Percentiles rank a stretch among this genome's conserved stretches.
phyloP scores from a whole-genome alignment of 2,113 vertebrate genomes.

The Dasyornis broadbenti region DNA sequence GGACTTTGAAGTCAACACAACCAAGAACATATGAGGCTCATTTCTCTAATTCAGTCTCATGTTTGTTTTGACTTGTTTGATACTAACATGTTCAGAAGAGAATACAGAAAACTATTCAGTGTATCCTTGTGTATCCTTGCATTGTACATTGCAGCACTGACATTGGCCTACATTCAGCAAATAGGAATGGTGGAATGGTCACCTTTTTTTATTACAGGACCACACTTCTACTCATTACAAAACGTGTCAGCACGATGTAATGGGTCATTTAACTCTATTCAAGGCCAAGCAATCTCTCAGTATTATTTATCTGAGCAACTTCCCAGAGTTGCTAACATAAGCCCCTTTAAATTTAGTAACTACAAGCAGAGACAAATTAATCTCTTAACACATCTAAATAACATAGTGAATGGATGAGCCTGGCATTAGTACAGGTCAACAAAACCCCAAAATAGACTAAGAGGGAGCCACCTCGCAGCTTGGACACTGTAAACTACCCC shows the following conservation, averaged over 20 bases:
- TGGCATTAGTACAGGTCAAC: constrained; percentile 3
- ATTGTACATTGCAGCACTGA: not conserved
- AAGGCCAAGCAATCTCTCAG: not conserved
- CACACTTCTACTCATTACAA: not conserved
- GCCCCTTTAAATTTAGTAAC: constrained; percentile 43
- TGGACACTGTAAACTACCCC: not conserved
- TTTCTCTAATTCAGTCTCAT: not conserved
- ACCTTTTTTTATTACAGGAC: not conserved
- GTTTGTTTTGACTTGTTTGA: not conserved
- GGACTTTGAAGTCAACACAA: not conserved
- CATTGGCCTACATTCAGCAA: not conserved
- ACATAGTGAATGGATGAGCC: not conserved
- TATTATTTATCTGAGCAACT: constrained; percentile 21
- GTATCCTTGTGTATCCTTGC: not conserved
- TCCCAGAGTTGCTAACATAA: constrained; percentile 12
- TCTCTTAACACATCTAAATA: constrained; percentile 42
- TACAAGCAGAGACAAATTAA: constrained; percentile 19
- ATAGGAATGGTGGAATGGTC: not conserved
- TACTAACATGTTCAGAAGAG: not conserved
- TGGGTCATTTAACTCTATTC: not conserved
- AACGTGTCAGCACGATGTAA: not conserved
- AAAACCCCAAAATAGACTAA: constrained; percentile 1
- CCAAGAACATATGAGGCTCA: not conserved
- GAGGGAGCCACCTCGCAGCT: not conserved
- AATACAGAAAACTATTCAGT: not conserved